A percentile compares a stretch with the other conserved stretches of the same genome.
Evolutionary conservation across 2,888 invertebrate species (phyloP).

Genomic region (Lysandra bellargus): DNA sequence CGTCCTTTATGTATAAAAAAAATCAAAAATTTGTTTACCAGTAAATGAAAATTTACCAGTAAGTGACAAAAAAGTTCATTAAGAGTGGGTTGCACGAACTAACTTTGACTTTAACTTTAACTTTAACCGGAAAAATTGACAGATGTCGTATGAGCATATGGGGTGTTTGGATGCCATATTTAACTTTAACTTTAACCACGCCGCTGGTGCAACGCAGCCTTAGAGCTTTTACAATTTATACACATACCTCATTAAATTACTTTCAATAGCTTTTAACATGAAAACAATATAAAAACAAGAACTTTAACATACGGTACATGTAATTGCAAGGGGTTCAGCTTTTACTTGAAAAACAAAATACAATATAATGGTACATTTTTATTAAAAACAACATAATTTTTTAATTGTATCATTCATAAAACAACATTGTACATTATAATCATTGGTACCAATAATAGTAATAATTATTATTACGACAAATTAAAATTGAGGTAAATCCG

Average conservation of each 20-base stretch:
- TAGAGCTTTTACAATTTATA: too few species aligned
- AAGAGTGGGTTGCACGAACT: too few species aligned
- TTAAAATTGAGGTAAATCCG: neutral
- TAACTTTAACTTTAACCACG: too few species aligned
- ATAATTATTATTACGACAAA: neutral
- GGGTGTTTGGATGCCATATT: too few species aligned
- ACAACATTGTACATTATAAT: neutral
- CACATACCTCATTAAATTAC: too few species aligned
- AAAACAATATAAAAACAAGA: neutral
- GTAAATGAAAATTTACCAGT: neutral
- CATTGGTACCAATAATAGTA: neutral
- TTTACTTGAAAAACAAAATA: neutral
- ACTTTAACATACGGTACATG: neutral
- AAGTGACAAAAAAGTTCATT: neutral
- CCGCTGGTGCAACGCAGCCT: too few species aligned
- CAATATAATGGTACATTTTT: neutral
- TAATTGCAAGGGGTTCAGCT: neutral
- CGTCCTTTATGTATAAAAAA: neutral
- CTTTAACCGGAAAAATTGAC: too few species aligned
- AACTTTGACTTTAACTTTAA: too few species aligned
- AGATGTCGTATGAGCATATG: too few species aligned
- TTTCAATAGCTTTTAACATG: too few species aligned
- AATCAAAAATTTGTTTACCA: neutral
- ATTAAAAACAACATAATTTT: constrained; percentile 4
- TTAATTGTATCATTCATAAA: neutral